Evolutionary conservation across 2,888 invertebrate genomes (phyloP).

Genomic region (Drosophila prostipennis): DNA sequence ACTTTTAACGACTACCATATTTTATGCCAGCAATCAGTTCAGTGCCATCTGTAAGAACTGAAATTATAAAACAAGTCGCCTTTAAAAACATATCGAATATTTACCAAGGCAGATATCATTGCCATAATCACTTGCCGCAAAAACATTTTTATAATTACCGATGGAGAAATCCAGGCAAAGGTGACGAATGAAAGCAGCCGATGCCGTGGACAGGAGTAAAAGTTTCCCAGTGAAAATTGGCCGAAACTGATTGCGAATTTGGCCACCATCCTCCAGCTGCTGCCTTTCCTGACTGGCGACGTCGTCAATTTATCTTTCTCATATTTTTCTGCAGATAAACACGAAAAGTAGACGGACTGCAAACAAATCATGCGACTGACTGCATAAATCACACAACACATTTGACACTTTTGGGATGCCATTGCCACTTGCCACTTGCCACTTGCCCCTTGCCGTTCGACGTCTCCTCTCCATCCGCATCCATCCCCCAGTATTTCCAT

Average conservation of each 20-base stretch:
- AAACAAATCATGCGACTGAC: conserved; percentile 83
- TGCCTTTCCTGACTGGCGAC: conserved; percentile 22
- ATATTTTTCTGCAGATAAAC: conserved; percentile 79
- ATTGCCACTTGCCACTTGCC: conserved; percentile 45
- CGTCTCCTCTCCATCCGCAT: not conserved
- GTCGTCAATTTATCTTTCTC: conserved; percentile 79
- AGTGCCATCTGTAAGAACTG: not conserved
- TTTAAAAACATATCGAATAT: conserved; percentile 9
- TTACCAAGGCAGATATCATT: conserved; percentile 17
- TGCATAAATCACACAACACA: conserved; percentile 82
- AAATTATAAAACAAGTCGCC: conserved; percentile 5
- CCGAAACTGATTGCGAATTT: conserved; percentile 70
- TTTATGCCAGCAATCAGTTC: not conserved
- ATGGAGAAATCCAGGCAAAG: conserved; percentile 59
- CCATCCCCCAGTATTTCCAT: conserved; percentile 30
- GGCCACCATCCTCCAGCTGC: conserved; percentile 33
- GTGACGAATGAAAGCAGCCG: conserved; percentile 76
- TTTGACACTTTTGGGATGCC: conserved; percentile 83
- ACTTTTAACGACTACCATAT: not conserved
- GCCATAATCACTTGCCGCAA: conserved; percentile 15
- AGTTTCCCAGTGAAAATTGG: conserved; percentile 74
- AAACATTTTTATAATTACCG: conserved; percentile 66
- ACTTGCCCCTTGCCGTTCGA: not conserved
- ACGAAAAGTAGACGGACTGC: conserved; percentile 82
- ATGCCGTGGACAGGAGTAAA: conserved; percentile 68